A percentile compares a stretch with the other conserved stretches of the same genome.
Conservation (phyloP, 2,113 vertebrate genomes). For the Oplegnathus fasciatus region DNA sequence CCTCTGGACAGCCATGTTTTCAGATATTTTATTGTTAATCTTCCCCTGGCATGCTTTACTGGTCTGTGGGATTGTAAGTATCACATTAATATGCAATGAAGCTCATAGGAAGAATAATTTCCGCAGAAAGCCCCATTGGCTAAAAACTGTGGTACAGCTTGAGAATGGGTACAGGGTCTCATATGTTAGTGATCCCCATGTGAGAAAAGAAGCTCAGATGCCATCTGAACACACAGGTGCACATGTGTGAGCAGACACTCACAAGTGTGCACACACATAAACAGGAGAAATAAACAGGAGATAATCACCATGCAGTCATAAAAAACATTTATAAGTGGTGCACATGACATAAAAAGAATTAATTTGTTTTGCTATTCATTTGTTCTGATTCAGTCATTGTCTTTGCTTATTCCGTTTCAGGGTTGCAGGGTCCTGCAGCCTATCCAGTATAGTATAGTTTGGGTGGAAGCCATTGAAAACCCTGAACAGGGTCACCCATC, state of each 20-base stretch:
- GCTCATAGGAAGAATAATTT: not conserved
- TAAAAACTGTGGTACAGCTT: not conserved
- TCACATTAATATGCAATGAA: constrained; percentile 22
- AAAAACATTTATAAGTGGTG: not conserved
- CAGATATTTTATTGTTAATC: not conserved
- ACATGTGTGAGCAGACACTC: constrained; percentile 6
- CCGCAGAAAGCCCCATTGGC: not conserved
- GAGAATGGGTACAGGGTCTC: constrained; percentile 5
- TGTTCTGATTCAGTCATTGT: not conserved
- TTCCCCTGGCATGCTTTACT: not conserved
- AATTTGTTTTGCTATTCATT: constrained; percentile 9
- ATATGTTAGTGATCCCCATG: constrained; percentile 31
- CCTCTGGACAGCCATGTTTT: not conserved
- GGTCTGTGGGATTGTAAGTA: not conserved
- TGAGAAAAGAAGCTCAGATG: constrained; percentile 22
- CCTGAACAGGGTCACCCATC: not conserved
- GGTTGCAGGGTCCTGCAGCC: not conserved
- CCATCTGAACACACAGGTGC: constrained; percentile 10
- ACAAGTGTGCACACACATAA: not conserved
- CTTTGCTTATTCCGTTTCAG: not conserved
- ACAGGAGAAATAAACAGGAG: constrained; percentile 6
- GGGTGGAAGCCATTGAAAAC: not conserved
- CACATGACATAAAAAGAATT: not conserved
- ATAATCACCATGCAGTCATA: constrained; percentile 1
- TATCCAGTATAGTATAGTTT: not conserved